Conservation (phyloP, 35 echinoderm and acorn worm species). For the Apostichopus californicus region DNA sequence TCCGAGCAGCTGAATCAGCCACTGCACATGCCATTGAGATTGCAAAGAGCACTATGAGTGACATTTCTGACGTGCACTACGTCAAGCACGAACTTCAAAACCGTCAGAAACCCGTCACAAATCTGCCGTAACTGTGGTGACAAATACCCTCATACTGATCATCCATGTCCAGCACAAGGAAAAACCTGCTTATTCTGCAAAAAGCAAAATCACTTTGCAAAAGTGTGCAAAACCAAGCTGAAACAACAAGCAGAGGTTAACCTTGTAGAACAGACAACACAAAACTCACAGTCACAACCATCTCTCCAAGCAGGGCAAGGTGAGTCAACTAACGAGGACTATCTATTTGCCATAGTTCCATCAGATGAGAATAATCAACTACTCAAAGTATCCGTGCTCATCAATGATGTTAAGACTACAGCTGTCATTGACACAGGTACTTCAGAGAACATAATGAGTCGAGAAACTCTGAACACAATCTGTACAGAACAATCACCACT, state of each 20-base stretch:
- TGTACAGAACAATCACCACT: neutral
- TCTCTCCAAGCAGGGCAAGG: neutral
- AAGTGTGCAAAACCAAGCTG: neutral
- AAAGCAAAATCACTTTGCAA: slow-evolving; percentile 52
- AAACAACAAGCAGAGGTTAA: neutral
- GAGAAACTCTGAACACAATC: neutral
- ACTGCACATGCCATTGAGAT: neutral
- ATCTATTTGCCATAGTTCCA: neutral
- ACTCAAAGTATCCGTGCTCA: neutral
- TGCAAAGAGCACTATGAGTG: neutral
- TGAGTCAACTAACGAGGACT: neutral
- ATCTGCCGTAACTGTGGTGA: slow-evolving; percentile 28
- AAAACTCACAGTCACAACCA: neutral
- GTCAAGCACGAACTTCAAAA: neutral
- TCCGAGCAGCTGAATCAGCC: neutral
- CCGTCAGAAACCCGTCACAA: too few relatives aligned
- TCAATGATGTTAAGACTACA: neutral
- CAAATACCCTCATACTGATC: slow-evolving; percentile 9
- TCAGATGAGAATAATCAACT: neutral
- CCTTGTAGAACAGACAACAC: neutral
- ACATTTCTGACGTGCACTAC: neutral
- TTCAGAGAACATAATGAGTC: slow-evolving; percentile 71
- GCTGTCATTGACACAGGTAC: slow-evolving; percentile 71
- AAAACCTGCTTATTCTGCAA: slow-evolving; percentile 21
- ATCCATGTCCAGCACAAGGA: slow-evolving; percentile 48